phyloP scores from a whole-genome alignment of 2,888 invertebrate genomes.

The Agrypnus murinus region DNA sequence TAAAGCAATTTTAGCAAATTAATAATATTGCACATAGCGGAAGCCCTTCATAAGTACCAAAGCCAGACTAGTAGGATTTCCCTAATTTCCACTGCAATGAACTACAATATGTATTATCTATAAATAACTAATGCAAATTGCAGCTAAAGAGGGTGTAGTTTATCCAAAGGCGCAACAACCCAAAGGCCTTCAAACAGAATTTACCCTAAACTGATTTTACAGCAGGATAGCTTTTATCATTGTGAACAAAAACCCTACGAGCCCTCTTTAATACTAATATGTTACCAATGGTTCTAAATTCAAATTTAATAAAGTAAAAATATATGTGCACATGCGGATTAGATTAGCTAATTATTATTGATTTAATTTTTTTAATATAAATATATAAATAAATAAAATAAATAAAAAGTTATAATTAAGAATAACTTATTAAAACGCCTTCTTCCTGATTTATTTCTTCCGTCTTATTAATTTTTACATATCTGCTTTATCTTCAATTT shows the following conservation, averaged over 20 bases:
- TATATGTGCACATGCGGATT: not conserved
- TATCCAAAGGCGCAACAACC: not conserved
- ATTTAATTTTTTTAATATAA: too few species aligned
- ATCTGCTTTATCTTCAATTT: too few species aligned
- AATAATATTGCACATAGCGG: too few species aligned
- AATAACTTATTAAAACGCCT: too few species aligned
- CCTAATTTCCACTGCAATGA: not conserved
- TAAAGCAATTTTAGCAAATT: too few species aligned
- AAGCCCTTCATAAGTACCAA: too few species aligned
- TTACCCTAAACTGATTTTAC: slow-evolving; percentile 13
- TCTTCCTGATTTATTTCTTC: too few species aligned
- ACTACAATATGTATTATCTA: not conserved
- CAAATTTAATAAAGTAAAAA: not conserved
- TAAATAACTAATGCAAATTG: slow-evolving; percentile 7
- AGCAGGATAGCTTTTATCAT: slow-evolving; percentile 15
- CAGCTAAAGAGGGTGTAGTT: not conserved
- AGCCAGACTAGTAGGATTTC: too few species aligned
- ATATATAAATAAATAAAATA: too few species aligned
- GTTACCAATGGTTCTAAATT: not conserved
- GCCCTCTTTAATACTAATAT: slow-evolving; percentile 2
- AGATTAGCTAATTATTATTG: not conserved
- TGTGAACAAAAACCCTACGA: slow-evolving; percentile 16
- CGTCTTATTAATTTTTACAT: too few species aligned
- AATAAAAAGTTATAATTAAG: too few species aligned
- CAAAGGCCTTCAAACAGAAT: slow-evolving; percentile 3